Conservation (phyloP, 2,113 vertebrate genomes). For the Cololabis saira region DNA sequence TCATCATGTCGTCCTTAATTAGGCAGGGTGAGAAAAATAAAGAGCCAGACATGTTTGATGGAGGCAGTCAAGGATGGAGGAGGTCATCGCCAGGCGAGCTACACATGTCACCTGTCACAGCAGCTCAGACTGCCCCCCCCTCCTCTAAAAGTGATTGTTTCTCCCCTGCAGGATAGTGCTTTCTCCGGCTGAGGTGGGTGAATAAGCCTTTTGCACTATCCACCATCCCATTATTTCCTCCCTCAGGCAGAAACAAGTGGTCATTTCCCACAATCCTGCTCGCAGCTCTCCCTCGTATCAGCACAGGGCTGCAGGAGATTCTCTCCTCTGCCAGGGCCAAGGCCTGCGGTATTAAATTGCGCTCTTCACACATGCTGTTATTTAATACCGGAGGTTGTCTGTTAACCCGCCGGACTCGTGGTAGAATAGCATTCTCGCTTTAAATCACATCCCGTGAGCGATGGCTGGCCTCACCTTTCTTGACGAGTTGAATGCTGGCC, state of each 20-base stretch:
- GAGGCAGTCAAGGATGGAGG: no score
- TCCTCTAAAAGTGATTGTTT: conserved; percentile 7
- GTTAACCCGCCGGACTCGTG: conserved; percentile 6
- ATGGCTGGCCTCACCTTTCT: conserved; percentile 83
- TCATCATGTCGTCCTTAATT: conserved; percentile 8
- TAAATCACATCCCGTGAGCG: not conserved
- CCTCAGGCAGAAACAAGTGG: conserved; percentile 39
- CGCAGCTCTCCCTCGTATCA: conserved; percentile 36
- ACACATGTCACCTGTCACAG: no score
- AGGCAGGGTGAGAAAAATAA: no score
- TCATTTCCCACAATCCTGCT: conserved; percentile 49
- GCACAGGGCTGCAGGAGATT: conserved; percentile 34
- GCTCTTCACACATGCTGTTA: conserved; percentile 18
- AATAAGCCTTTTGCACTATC: conserved; percentile 46
- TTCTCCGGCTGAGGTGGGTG: conserved; percentile 42
- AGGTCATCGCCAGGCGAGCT: no score
- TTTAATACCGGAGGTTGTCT: conserved; percentile 21
- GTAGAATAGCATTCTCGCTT: not conserved
- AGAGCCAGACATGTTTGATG: no score
- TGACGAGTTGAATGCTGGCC: conserved; percentile 88
- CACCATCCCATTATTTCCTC: conserved; percentile 28
- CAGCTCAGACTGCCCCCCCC: no score
- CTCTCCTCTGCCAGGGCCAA: conserved; percentile 40
- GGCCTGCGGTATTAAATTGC: conserved; percentile 31
- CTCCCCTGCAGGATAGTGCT: conserved; percentile 30